phyloP scores from a whole-genome alignment of 2,113 vertebrate genomes.

The Sinosuthora webbiana region DNA sequence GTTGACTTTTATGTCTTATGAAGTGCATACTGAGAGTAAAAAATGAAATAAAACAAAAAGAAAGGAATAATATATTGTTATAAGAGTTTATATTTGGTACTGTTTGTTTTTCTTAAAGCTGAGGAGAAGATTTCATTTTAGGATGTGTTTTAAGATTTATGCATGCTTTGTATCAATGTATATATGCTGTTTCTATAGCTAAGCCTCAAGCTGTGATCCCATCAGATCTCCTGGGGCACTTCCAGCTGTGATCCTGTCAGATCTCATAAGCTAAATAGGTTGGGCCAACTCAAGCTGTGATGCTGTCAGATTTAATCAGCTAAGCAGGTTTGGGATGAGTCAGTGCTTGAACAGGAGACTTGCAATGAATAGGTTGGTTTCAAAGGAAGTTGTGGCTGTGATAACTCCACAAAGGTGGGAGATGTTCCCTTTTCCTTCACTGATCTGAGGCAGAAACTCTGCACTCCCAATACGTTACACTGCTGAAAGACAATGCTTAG shows the following conservation, averaged over 20 bases:
- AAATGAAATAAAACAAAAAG: background rate
- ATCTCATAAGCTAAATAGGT: constrained; percentile 34
- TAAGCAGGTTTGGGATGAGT: background rate
- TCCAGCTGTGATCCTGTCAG: constrained; percentile 57
- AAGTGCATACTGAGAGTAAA: background rate
- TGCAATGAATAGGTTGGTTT: background rate
- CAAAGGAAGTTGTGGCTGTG: background rate
- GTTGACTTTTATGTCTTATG: background rate
- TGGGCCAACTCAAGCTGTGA: constrained; percentile 38
- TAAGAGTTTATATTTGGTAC: background rate
- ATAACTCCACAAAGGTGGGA: background rate
- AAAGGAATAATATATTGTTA: background rate
- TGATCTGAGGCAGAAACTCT: background rate
- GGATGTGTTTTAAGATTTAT: background rate
- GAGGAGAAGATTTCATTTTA: background rate
- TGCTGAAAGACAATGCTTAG: background rate
- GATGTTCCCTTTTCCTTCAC: background rate
- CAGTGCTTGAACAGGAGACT: background rate
- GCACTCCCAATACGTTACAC: fast-evolving
- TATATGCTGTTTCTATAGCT: background rate
- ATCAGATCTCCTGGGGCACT: constrained; percentile 59
- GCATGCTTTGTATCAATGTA: background rate
- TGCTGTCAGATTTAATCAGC: constrained; percentile 42
- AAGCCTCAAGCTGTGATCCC: constrained; percentile 53
- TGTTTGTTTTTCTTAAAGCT: background rate